Percentiles rank a stretch among this genome's conserved stretches.
phyloP scores from a whole-genome alignment of 2,797 vertebrate species.

The Gobionotothen gibberifrons region DNA sequence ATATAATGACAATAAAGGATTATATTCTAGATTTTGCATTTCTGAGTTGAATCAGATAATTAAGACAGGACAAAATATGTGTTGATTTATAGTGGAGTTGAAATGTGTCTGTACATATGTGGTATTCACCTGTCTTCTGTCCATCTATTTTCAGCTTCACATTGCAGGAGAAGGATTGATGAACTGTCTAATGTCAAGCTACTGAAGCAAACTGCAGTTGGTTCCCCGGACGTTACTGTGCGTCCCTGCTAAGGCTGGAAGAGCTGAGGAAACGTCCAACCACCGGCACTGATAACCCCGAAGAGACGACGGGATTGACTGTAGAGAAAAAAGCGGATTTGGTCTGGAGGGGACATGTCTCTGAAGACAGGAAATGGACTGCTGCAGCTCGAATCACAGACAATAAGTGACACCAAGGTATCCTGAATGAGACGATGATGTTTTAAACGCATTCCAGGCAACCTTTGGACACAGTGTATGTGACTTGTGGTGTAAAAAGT shows the following conservation, averaged over 20 bases:
- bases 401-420: slow-evolving; percentile 14
- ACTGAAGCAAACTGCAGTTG: slow-evolving; percentile 46
- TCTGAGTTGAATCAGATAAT: too few species aligned
- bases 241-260: slow-evolving; percentile 37
- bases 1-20: too few species aligned
- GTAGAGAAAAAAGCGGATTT: slow-evolving; percentile 27
- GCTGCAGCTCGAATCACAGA: slow-evolving; percentile 17
- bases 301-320: slow-evolving; percentile 17
- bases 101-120: neutral
- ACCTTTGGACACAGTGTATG: slow-evolving; percentile 31
- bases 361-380: slow-evolving; percentile 10
- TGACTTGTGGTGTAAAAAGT: slow-evolving; percentile 48
- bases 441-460: slow-evolving; percentile 46
- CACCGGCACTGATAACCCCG: neutral
- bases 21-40: too few species aligned
- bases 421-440: slow-evolving; percentile 22
- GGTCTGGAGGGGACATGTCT: slow-evolving; percentile 17
- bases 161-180: slow-evolving; percentile 77
- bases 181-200: slow-evolving; percentile 49
- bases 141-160: slow-evolving; percentile 74
- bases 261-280: slow-evolving; percentile 19
- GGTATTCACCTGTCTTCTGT: slow-evolving; percentile 1
- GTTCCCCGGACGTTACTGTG: slow-evolving; percentile 46
- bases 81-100: too few species aligned
- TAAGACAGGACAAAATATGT: too few species aligned